Evolutionary conservation across 92 coral and sea anemone genomes (phyloP), one percentile per base, ranked within the genome.

Genomic region (Plumapathes pennacea): DNA sequence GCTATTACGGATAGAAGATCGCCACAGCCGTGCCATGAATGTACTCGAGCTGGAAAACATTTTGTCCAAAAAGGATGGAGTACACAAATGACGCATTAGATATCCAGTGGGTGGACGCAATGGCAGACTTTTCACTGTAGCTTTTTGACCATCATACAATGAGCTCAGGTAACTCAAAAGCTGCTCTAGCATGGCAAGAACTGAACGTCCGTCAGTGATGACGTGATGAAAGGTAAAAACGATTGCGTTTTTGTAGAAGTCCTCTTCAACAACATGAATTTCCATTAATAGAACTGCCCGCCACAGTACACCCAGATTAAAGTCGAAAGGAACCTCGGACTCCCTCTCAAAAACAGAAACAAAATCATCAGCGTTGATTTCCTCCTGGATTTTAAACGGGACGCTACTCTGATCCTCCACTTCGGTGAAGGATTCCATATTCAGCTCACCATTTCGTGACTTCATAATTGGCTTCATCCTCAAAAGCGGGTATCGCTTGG

Each of bases 251-350:
- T n/a, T n/a, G n/a, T n/a, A n/a, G n/a, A n/a, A n/a, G n/a, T n/a
- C n/a, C n/a, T n/a, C n/a, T n/a, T n/a, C n/a, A n/a, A n/a, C n/a
- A n/a, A n/a, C n/a, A n/a, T n/a, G n/a, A n/a, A n/a, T n/a, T n/a
- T n/a, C n/a, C n/a, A n/a, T n/a, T n/a, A n/a, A n/a, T n/a, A n/a
- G n/a, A n/a, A n/a, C n/a, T n/a, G n/a, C n/a, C n/a, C n/a, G n/a
- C n/a, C n/a, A n/a, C n/a, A n/a, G n/a, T n/a, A n/a, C n/a, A n/a
- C n/a, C n/a, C n/a, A n/a, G n/a, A n/a, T n/a, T n/a, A 41, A 23
- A 11, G 30, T 53, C 81, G 44, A 73, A 63, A n/a, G 81, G 44
- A 10, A 31, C 45, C 19, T 44, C 53, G 32, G 61, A 39, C 22
- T 73, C 81, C 4, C 64, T 22, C 26, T 50, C 72, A 34, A 73